Percentiles rank a stretch among this genome's conserved stretches.
These are phyloP conservation scores for Thunnus thynnus DNA, from an alignment of 2,113 vertebrate species.

Conservation along the genomic window DNA sequence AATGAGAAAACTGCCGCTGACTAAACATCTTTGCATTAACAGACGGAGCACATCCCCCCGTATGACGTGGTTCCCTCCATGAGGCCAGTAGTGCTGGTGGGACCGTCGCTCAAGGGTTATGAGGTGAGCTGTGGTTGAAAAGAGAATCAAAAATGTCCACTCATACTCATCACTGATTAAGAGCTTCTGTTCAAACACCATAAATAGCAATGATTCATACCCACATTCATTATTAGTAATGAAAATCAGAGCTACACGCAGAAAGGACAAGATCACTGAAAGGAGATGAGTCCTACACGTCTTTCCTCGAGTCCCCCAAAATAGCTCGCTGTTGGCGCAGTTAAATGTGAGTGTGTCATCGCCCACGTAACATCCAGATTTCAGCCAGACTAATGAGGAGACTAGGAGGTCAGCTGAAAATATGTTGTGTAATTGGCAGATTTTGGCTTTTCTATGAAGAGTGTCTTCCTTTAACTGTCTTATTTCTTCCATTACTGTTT, in stretches of 20 bases:
- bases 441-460: slow-evolving; percentile 13
- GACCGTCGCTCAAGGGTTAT: slow-evolving; percentile 95
- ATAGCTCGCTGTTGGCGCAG: slow-evolving; percentile 45
- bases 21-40: slow-evolving; percentile 51
- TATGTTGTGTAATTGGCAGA: slow-evolving; percentile 55
- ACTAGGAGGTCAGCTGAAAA: slow-evolving; percentile 58
- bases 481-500: not conserved
- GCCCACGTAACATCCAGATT: slow-evolving; percentile 55
- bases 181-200: not conserved
- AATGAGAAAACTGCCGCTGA: slow-evolving; percentile 26
- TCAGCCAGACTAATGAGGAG: slow-evolving; percentile 52
- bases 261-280: not conserved
- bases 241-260: not conserved
- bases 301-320: slow-evolving; percentile 25
- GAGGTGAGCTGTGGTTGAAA: slow-evolving; percentile 85
- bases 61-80: slow-evolving; percentile 98
- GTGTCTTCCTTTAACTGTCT: not conserved
- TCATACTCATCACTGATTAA: not conserved
- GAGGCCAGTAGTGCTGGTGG: slow-evolving; percentile 96
- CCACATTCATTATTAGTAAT: no score
- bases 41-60: slow-evolving; percentile 94
- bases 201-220: not conserved
- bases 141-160: not conserved
- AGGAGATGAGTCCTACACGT: slow-evolving; percentile 15
- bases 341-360: slow-evolving; percentile 45